Percentiles rank a stretch among this genome's conserved stretches.
phyloP scores from a whole-genome alignment of 2,888 invertebrate genomes.

The Cephus pulcher region DNA sequence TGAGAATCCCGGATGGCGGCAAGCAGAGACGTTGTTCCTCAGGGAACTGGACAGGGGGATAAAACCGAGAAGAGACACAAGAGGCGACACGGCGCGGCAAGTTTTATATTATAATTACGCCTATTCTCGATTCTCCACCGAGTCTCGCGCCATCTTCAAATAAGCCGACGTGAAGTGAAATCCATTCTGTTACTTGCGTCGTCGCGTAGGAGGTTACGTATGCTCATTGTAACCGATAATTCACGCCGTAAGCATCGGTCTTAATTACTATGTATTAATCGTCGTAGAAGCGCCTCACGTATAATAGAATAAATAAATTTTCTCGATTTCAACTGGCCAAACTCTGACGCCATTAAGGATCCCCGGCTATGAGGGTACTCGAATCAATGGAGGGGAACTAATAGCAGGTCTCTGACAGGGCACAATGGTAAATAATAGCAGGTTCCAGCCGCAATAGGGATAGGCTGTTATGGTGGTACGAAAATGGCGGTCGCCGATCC shows the following conservation, averaged over 20 bases:
- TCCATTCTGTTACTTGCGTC: not conserved
- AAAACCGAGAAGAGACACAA: slow-evolving; percentile 47
- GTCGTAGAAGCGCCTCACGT: not conserved
- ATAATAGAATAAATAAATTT: not conserved
- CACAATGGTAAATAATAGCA: slow-evolving; percentile 37
- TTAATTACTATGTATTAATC: not conserved
- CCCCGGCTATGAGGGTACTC: not conserved
- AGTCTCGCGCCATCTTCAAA: slow-evolving; percentile 22
- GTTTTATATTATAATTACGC: slow-evolving; percentile 62
- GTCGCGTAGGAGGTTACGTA: not conserved
- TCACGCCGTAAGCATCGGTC: not conserved
- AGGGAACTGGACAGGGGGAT: slow-evolving; percentile 47
- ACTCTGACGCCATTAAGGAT: not conserved
- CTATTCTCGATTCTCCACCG: slow-evolving; percentile 43
- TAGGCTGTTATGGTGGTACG: slow-evolving; percentile 37
- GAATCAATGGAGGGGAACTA: slow-evolving; percentile 44
- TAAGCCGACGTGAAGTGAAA: slow-evolving; percentile 8
- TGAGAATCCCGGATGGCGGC: slow-evolving; percentile 42
- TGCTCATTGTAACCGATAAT: not conserved
- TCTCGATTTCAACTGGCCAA: not conserved
- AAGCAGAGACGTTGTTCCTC: slow-evolving; percentile 44
- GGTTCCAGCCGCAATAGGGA: slow-evolving; percentile 30
- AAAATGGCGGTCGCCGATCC: slow-evolving; percentile 23
- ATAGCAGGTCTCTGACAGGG: slow-evolving; percentile 42
- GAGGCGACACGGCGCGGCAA: slow-evolving; percentile 51